Conservation (phyloP, 2,797 vertebrate genomes). For the Yasuhikotakia modesta region DNA sequence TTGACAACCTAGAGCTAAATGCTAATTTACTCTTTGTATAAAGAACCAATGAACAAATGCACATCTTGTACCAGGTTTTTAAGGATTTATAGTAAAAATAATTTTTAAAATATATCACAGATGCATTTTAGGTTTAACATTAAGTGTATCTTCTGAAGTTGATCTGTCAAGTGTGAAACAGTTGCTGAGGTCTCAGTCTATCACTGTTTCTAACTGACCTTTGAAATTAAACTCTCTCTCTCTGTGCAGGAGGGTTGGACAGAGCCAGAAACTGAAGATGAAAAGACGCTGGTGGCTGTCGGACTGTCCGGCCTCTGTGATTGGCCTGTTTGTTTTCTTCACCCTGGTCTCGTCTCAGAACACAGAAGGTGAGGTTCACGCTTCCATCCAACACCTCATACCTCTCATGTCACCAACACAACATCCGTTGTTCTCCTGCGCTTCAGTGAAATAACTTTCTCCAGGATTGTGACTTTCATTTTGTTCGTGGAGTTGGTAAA, state of each 20-base stretch:
- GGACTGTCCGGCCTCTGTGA: constrained; percentile 76
- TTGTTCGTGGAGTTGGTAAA: constrained; percentile 14
- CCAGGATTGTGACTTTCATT: constrained; percentile 1
- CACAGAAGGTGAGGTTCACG: constrained; percentile 70
- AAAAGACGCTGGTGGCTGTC: constrained; percentile 73
- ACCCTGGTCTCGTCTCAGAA: constrained; percentile 74
- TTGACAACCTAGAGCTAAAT: neutral
- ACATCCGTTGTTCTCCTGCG: constrained; percentile 37
- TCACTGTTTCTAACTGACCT: neutral
- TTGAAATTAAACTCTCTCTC: constrained; percentile 2
- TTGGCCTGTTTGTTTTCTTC: constrained; percentile 73
- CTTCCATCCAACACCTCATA: constrained; percentile 29
- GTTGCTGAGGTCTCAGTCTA: neutral
- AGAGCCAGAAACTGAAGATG: constrained; percentile 80
- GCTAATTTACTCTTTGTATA: neutral
- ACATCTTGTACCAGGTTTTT: neutral
- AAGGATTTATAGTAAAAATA: too few relatives aligned
- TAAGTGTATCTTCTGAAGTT: neutral
- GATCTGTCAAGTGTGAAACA: neutral
- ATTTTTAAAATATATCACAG: neutral
- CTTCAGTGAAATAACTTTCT: constrained; percentile 15
- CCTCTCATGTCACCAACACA: constrained; percentile 27
- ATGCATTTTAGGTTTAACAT: neutral
- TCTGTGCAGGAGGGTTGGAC: constrained; percentile 72
- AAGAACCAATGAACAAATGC: neutral